phyloP scores from a whole-genome alignment of 2,797 vertebrate genomes.

The Heteromormyrus szaboi region DNA sequence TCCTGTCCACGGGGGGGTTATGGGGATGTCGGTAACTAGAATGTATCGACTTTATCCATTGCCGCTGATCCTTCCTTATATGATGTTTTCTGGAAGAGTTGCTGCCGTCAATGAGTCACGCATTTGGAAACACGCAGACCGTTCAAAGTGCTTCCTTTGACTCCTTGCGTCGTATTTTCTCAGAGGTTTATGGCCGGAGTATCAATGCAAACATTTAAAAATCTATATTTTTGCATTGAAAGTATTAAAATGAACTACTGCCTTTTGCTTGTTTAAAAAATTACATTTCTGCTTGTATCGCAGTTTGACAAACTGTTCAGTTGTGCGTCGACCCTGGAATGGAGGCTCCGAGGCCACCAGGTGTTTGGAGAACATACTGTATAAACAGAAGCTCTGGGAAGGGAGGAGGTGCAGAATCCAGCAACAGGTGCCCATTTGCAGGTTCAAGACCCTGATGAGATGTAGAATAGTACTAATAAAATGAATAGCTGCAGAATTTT shows the following conservation, averaged over 20 bases:
- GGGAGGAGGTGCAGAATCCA: not conserved
- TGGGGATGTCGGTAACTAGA: not conserved
- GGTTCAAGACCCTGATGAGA: not conserved
- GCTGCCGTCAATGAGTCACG: not conserved
- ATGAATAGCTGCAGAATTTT: not conserved
- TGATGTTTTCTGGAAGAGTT: not conserved
- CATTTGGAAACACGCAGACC: not conserved
- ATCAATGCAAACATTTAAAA: not conserved
- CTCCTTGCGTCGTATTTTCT: not conserved
- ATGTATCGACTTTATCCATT: not conserved
- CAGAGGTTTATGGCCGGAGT: not conserved
- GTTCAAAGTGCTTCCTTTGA: not conserved
- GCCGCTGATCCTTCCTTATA: not conserved
- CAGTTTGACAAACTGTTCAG: not conserved
- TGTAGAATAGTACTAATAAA: not conserved
- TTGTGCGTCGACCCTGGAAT: not conserved
- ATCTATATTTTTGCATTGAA: not conserved
- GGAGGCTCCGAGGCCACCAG: not conserved
- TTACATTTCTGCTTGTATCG: not conserved
- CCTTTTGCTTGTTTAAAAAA: not conserved
- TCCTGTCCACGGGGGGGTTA: constrained; percentile 12
- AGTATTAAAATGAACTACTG: not conserved
- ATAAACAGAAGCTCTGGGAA: not conserved
- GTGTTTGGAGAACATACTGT: not conserved
- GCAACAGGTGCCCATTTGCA: not conserved